Base-by-base conservation (phyloP, 2,888 invertebrate species). In the Sarcophaga rosellei region DNA sequence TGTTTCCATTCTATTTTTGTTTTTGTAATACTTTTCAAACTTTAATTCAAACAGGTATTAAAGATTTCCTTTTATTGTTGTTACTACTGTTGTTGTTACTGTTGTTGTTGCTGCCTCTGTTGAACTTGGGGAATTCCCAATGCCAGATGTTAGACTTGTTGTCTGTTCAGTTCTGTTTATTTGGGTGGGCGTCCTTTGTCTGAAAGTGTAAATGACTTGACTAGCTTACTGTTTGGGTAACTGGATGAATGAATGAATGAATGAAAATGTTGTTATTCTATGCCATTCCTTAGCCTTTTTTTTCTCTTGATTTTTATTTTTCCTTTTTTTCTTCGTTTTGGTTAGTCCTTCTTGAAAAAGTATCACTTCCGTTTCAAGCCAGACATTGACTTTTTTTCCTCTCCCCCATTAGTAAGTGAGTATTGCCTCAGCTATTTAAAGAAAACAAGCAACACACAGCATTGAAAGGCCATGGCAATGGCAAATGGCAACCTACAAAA, bases 41-140 rank as follows among this genome's bases (percentile, higher is more conserved):
- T 84, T 23, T 23, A 70, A 84, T 81, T 86, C 86, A 84, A 86
- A 81, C 86, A 86, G 86, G 86, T 86, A 86, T 84, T 86, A 86
- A 53, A 86, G 77, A 84, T 75, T 77, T 61, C 57, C 80, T 47
- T 68, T 69, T 76, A 35, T 68, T 73, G 62, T 76, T 79, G 72
- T 47, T n/a, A n/a, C n/a, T n/a, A n/a, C n/a, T 81, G n/a, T 62
- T 80, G 15, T 69, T 70, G n/a, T 35, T 69, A n/a, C n/a, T 81
- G n/a, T 62, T 80, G 15, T 69, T 70, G n/a, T 35, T 69, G 23
- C 12, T 81, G 74, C 21, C 70, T 6, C 53, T 47, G 73, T 45
- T 86, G 83, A 86, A 86, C 86, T 86, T 84, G 86, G 86, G 86
- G 17, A 86, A 86, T 84, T 86, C 86, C 86, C 86, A 86, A 81